Percentiles rank a stretch among this genome's conserved stretches.
Conservation (phyloP, 1,140 invertebrate genomes). For the Drosophila novamexicana region DNA sequence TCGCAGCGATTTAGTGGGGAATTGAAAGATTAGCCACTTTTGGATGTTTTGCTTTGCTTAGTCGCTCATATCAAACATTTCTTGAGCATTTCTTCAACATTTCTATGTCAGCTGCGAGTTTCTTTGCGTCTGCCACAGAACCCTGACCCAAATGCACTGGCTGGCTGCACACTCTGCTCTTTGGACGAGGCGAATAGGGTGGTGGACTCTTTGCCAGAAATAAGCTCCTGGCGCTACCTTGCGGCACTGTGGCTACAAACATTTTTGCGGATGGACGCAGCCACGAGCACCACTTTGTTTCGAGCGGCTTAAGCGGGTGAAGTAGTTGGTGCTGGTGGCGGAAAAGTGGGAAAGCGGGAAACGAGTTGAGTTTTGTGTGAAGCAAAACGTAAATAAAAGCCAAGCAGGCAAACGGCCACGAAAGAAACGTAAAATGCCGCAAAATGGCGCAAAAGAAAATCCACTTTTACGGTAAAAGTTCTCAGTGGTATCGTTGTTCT, state of each 20-base stretch:
- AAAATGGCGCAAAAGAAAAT: slow-evolving; percentile 77
- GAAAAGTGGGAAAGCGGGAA: background rate
- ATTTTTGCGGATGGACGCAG: slow-evolving; percentile 78
- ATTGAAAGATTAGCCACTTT: slow-evolving; percentile 40
- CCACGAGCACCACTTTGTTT: slow-evolving; percentile 73
- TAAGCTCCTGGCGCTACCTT: slow-evolving; percentile 33
- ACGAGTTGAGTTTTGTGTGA: slow-evolving; percentile 63
- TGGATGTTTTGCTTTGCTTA: slow-evolving; percentile 28
- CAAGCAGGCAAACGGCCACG: slow-evolving; percentile 58
- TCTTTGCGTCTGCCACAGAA: slow-evolving; percentile 49
- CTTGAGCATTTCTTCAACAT: slow-evolving; percentile 44
- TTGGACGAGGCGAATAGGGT: background rate
- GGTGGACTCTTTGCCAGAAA: slow-evolving; percentile 2
- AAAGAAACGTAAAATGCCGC: slow-evolving; percentile 75
- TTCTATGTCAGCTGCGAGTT: slow-evolving; percentile 62
- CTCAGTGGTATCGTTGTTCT: slow-evolving; percentile 41
- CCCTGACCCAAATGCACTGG: slow-evolving; percentile 67
- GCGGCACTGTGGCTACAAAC: slow-evolving; percentile 63
- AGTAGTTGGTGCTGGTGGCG: background rate
- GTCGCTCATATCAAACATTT: slow-evolving; percentile 3
- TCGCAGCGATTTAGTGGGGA: slow-evolving; percentile 7
- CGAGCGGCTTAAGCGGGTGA: slow-evolving; percentile 36
- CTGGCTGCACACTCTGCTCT: background rate
- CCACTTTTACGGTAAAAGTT: slow-evolving; percentile 73
- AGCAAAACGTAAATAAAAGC: slow-evolving; percentile 72